A percentile compares a stretch with the other conserved stretches of the same genome.
Evolutionary conservation across 2,888 invertebrate species (phyloP).

Genomic region (Patella caerulea): DNA sequence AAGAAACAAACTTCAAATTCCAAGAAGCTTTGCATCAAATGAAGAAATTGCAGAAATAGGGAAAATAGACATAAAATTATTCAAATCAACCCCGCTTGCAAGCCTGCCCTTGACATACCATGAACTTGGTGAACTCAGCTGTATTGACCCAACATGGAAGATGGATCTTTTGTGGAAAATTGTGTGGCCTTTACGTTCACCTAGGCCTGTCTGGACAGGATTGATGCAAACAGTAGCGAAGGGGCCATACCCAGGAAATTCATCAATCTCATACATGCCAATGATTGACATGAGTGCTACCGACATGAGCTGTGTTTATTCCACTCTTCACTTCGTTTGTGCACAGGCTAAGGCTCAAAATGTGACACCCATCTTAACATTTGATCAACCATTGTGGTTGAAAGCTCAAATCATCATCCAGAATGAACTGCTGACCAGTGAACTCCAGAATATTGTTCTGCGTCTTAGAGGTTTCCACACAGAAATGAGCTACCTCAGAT

Average conservation of each 20-base stretch:
- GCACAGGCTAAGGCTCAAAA: slow-evolving; percentile 16
- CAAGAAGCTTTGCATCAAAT: not conserved
- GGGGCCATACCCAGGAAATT: slow-evolving; percentile 39
- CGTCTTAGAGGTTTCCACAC: slow-evolving; percentile 35
- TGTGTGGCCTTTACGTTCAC: slow-evolving; percentile 26
- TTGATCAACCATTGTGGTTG: slow-evolving; percentile 46
- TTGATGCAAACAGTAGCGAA: slow-evolving; percentile 38
- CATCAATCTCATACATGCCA: slow-evolving; percentile 32
- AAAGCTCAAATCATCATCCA: slow-evolving; percentile 35
- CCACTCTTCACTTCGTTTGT: slow-evolving; percentile 31
- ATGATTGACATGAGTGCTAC: slow-evolving; percentile 37
- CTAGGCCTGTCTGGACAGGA: slow-evolving; percentile 40
- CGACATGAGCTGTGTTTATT: slow-evolving; percentile 38
- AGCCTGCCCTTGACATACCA: no score
- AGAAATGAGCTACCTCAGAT: slow-evolving; percentile 46
- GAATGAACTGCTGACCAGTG: slow-evolving; percentile 22
- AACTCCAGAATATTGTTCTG: slow-evolving; percentile 29
- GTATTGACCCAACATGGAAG: not conserved
- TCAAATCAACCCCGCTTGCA: not conserved
- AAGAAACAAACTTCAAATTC: not conserved
- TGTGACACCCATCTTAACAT: slow-evolving; percentile 38
- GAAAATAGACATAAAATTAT: not conserved
- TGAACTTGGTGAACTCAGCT: not conserved
- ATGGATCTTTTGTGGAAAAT: not conserved
- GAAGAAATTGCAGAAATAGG: not conserved